A percentile compares a stretch with the other conserved stretches of the same genome.
These are phyloP conservation scores for Pluvialis apricaria DNA, from an alignment of 2,113 vertebrate genomes.

Conservation along the genomic window DNA sequence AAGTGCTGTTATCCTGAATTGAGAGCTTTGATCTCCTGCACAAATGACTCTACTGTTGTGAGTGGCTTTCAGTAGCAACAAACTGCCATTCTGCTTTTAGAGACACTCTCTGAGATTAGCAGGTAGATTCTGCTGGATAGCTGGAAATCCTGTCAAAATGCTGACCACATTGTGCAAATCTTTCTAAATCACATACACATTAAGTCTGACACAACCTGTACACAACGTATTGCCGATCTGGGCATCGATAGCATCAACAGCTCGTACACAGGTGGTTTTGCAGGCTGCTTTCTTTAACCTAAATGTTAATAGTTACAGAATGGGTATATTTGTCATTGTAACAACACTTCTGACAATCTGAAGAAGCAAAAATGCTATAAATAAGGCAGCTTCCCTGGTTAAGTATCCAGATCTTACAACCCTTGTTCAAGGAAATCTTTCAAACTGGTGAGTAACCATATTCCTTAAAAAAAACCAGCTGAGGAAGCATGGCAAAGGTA, in stretches of 20 bases:
- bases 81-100: neutral
- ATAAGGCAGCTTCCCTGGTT: neutral
- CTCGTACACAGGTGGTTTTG: neutral
- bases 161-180: neutral
- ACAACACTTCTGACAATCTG: neutral
- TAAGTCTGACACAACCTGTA: neutral
- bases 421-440: neutral
- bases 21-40: neutral
- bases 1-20: neutral
- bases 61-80: neutral
- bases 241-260: neutral
- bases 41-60: neutral
- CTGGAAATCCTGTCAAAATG: neutral
- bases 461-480: neutral
- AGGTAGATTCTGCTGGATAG: neutral
- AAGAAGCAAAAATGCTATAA: neutral
- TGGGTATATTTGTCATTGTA: neutral
- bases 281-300: neutral
- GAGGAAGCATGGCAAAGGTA: neutral
- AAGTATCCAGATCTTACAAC: neutral
- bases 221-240: neutral
- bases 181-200: neutral
- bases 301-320: neutral
- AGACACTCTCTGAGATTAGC: neutral
- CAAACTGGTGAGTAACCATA: neutral